Conservation (phyloP, 2,888 invertebrate genomes). For the Stegophylla sp. region DNA sequence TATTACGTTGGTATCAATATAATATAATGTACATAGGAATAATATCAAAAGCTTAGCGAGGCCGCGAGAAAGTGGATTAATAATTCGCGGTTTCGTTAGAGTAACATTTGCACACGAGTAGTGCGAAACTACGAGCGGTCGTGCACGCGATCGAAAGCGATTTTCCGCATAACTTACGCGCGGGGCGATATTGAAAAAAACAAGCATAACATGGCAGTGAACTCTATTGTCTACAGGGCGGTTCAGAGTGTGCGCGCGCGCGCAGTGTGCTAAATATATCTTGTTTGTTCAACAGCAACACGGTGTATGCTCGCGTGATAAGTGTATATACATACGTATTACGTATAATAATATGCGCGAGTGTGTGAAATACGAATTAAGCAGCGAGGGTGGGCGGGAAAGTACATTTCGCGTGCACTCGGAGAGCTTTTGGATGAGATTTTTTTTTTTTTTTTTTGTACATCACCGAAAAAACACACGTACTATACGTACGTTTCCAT, state of each 20-base stretch:
- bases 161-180: neutral
- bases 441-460: neutral
- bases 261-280: no score
- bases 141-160: neutral
- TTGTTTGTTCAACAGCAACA: neutral
- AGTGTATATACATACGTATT: neutral
- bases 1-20: no score
- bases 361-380: constrained; percentile 7
- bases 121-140: neutral
- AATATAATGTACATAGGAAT: neutral
- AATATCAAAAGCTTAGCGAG: neutral
- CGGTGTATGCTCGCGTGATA: neutral
- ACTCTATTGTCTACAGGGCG: neutral
- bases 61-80: constrained; percentile 24
- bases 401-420: neutral
- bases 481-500: no score
- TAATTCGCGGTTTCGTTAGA: constrained; percentile 15
- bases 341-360: neutral
- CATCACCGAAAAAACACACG: neutral
- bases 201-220: neutral
- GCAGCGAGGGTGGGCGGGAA: neutral
- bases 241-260: no score
- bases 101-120: constrained; percentile 4
- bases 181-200: neutral
- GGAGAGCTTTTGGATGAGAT: neutral